phyloP scores from a whole-genome alignment of 2,113 vertebrate species.

The Balaeniceps rex region DNA sequence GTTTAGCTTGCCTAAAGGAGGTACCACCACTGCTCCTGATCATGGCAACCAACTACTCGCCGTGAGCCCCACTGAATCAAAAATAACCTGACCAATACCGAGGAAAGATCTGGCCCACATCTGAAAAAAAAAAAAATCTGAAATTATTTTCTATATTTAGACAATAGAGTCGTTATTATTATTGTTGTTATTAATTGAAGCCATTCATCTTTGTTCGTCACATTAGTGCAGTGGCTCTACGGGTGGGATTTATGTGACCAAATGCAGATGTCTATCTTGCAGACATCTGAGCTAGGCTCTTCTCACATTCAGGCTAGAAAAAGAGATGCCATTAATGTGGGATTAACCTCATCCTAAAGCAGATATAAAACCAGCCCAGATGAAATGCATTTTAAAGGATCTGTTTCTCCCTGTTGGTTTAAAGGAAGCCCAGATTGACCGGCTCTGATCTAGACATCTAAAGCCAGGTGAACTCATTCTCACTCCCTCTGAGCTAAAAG shows the following conservation, averaged over 20 bases:
- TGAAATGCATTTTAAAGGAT: conserved; percentile 15
- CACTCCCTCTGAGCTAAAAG: neutral
- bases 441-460: neutral
- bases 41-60: neutral
- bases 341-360: conserved; percentile 51
- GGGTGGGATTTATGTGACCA: conserved; percentile 64
- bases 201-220: conserved; percentile 36
- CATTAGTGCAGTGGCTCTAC: neutral
- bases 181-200: conserved; percentile 52
- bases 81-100: neutral
- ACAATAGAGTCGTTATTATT: neutral
- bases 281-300: conserved; percentile 54
- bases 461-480: conserved; percentile 5
- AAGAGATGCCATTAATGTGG: conserved; percentile 53
- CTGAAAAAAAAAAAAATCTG: neutral
- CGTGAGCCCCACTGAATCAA: neutral
- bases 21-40: neutral
- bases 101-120: neutral
- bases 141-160: conserved; percentile 48
- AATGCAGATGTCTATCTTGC: conserved; percentile 64
- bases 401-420: neutral
- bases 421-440: neutral
- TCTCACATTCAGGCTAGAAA: conserved; percentile 36
- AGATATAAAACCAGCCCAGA: conserved; percentile 27
- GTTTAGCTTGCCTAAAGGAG: neutral